phyloP scores from a whole-genome alignment of 1,140 invertebrate genomes.

The Helicoverpa armigera region DNA sequence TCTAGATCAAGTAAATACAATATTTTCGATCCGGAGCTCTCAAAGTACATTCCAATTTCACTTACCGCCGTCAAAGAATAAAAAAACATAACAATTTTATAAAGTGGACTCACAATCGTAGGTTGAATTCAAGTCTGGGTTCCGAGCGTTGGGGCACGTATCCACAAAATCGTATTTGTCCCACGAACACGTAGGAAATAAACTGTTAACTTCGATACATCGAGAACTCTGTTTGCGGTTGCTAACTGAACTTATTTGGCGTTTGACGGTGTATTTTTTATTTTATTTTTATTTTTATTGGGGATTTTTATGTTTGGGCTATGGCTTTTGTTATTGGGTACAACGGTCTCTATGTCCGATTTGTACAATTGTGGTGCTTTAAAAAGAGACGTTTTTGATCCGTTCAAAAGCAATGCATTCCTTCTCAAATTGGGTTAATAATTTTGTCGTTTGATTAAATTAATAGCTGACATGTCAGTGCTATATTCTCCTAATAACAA shows the following conservation, averaged over 20 bases:
- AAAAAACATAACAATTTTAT: conserved; percentile 42
- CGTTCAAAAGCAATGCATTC: no score
- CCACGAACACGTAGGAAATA: conserved; percentile 67
- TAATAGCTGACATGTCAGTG: no score
- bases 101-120: conserved; percentile 31
- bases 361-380: no score
- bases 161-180: conserved; percentile 69
- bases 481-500: no score
- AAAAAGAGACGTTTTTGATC: no score
- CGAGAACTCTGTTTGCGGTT: conserved; percentile 43
- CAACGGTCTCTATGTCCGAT: no score
- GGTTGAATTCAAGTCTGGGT: conserved; percentile 45
- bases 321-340: no score
- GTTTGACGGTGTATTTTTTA: conserved; percentile 41
- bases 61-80: conserved; percentile 23
- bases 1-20: conserved; percentile 9
- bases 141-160: conserved; percentile 56
- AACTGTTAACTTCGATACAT: conserved; percentile 69
- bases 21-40: conserved; percentile 16
- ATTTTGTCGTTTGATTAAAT: no score
- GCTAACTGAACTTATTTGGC: conserved; percentile 35
- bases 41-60: conserved; percentile 42
- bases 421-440: no score
- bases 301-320: not conserved
- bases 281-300: conserved; percentile 43